These are phyloP conservation scores for Ricordea florida DNA, from an alignment of 92 coral and sea anemone species.

Conservation along the genomic window DNA sequence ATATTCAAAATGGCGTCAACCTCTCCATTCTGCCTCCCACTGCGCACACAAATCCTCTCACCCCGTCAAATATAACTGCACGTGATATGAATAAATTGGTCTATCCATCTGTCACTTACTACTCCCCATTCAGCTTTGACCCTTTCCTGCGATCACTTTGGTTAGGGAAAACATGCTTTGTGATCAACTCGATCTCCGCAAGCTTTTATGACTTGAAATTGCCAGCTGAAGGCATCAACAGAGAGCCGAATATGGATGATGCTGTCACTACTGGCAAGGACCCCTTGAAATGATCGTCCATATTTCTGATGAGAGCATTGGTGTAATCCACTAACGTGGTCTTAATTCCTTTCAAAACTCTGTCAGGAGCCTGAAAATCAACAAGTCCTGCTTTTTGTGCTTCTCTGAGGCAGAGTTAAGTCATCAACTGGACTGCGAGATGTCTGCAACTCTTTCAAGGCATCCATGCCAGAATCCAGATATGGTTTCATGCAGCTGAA, in stretches of 20 bases:
- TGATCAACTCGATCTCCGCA: constrained; percentile 29
- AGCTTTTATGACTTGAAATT: constrained; percentile 27
- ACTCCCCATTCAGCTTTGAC: constrained; percentile 62
- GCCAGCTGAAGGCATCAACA: constrained; percentile 36
- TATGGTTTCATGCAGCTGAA: constrained; percentile 34
- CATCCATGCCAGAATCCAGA: constrained; percentile 41
- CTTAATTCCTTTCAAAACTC: constrained; percentile 38
- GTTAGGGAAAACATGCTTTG: constrained; percentile 47
- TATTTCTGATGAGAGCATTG: constrained; percentile 23
- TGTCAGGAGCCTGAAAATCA: constrained; percentile 44
- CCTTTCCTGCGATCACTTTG: constrained; percentile 30
- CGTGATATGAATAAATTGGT: too few species aligned
- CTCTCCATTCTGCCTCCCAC: too few species aligned
- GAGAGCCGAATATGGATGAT: constrained; percentile 39
- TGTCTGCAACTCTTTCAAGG: constrained; percentile 48
- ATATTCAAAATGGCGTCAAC: too few species aligned
- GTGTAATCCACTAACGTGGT: constrained; percentile 36
- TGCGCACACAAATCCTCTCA: too few species aligned
- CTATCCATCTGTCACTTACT: too few species aligned
- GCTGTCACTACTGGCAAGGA: constrained; percentile 43
- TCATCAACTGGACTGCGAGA: constrained; percentile 30
- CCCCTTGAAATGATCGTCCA: constrained; percentile 46
- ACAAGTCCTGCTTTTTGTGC: constrained; percentile 18
- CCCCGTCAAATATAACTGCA: too few species aligned
- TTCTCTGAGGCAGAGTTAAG: constrained; percentile 35